Evolutionary conservation across 2,113 vertebrate species (phyloP), one percentile per base, ranked within the genome.

Genomic region (Gyps fulvus): DNA sequence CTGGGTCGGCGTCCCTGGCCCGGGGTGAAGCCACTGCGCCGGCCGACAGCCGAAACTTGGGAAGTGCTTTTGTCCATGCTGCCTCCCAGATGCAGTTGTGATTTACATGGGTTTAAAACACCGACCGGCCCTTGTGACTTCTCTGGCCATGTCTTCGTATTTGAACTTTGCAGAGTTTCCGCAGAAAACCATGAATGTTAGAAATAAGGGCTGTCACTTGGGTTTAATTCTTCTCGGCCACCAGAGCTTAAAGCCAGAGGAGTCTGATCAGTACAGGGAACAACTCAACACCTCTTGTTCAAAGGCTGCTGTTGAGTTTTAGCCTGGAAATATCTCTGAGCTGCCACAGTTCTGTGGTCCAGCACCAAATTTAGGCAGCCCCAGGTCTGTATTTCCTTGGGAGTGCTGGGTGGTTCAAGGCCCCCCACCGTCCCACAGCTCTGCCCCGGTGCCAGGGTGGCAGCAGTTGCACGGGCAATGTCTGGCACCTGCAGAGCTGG

Each of bases 1-100:
- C 93, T 34, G 45, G 17, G n/a, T 26, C 3, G 0, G 58, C 10
- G 0, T n/a, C 66, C 26, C 52, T 22, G n/a, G 10, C 34, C 29
- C 0, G 2, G 20, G 22, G 43, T 25, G n/a, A 83, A 55, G 57
- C 49, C 38, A 14, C 54, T 0, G 0, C 0, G 0, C 3, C 0
- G 0, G 50, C 27, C 0, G 0, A 12, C 54, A 43, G 70, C 17
- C 0, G 0, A 55, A 50, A 43, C 63, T 29, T 27, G 63, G 71
- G 70, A 38, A 96, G 26, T 1, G 2, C 42, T 86, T 72, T 72
- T 59, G 22, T 88, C 40, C 1, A 0, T 4, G 43, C 29, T 1
- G 7, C 58, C 36, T 59, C 20, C n/a, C 21, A 42, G 25, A 9
- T 4, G 18, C 19, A 11, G 55, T 1, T 13, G 47, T 31, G 73